Evolutionary conservation across 2,888 invertebrate genomes (phyloP).

Genomic region (Ichneumon xanthorius): DNA sequence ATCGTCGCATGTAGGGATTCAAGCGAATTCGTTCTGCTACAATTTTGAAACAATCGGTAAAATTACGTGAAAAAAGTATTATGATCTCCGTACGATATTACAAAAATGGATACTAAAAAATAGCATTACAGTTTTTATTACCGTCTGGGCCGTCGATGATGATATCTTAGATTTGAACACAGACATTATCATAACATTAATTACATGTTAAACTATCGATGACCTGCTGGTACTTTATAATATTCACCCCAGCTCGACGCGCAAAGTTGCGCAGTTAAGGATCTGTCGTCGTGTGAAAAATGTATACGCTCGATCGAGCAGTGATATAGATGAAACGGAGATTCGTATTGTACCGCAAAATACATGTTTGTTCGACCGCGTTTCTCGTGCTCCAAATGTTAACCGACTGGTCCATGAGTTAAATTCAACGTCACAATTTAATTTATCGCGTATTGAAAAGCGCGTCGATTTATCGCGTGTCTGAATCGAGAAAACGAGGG

Average conservation of each 20-base stretch:
- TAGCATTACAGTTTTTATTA: too few relatives aligned
- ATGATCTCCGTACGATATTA: too few relatives aligned
- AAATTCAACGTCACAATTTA: conserved; percentile 28
- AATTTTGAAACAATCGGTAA: too few relatives aligned
- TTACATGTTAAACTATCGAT: not conserved
- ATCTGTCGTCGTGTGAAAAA: not conserved
- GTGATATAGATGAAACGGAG: not conserved
- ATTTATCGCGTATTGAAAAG: conserved; percentile 37
- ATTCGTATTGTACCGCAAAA: conserved; percentile 7
- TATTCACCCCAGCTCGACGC: not conserved
- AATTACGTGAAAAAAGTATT: too few relatives aligned
- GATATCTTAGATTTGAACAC: too few relatives aligned
- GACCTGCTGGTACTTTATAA: not conserved
- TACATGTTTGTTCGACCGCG: conserved; percentile 1
- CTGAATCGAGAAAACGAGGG: not conserved
- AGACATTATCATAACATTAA: not conserved
- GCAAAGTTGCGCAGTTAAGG: not conserved
- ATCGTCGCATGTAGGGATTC: too few relatives aligned
- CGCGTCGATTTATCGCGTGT: not conserved
- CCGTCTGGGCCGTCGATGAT: too few relatives aligned
- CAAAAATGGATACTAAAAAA: too few relatives aligned
- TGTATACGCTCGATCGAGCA: conserved; percentile 23
- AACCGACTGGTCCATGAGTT: conserved; percentile 34
- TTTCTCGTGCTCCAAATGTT: conserved; percentile 6
- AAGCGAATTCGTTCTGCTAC: too few relatives aligned